These are phyloP conservation scores for Drymonia ruficornis DNA, from an alignment of 2,888 invertebrate species.

Conservation along the genomic window DNA sequence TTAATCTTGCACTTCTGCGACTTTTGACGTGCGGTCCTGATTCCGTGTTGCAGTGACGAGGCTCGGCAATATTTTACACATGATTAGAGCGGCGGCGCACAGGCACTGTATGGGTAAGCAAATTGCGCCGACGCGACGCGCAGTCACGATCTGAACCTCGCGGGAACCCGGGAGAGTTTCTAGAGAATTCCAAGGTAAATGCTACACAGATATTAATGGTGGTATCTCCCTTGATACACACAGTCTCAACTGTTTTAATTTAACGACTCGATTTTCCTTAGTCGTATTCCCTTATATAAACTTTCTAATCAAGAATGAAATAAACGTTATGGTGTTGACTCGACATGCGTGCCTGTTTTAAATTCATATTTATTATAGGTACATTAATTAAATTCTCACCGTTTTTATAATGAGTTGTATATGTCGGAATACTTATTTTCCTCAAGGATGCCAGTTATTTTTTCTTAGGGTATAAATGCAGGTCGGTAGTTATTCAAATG, in stretches of 20 bases:
- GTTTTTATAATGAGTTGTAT: conserved; percentile 37
- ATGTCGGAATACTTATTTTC: conserved; percentile 40
- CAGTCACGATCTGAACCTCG: conserved; percentile 83
- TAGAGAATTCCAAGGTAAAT: conserved; percentile 81
- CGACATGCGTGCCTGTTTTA: conserved; percentile 29
- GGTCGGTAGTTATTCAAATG: conserved; percentile 75
- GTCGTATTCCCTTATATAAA: conserved; percentile 37
- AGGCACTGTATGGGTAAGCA: conserved; percentile 82
- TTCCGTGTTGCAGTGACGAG: conserved; percentile 73
- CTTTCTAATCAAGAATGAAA: conserved; percentile 43
- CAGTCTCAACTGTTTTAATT: conserved; percentile 30
- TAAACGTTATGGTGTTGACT: conserved; percentile 30
- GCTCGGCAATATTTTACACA: conserved; percentile 81
- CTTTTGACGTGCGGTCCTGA: conserved; percentile 74
- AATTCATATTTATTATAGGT: conserved; percentile 44
- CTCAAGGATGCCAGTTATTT: conserved; percentile 61
- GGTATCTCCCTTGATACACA: conserved; percentile 60
- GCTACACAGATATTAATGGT: conserved; percentile 78
- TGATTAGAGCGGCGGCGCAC: conserved; percentile 77
- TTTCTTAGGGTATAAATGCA: conserved; percentile 59
- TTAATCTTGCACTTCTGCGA: conserved; percentile 71
- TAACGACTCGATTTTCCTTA: conserved; percentile 29
- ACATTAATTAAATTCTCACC: conserved; percentile 42
- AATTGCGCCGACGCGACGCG: conserved; percentile 81
- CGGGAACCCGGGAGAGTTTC: conserved; percentile 80